These are phyloP conservation scores for Hippasteria phrygiana DNA, from an alignment of 53 echinoderm and acorn worm species.

Conservation along the genomic window DNA sequence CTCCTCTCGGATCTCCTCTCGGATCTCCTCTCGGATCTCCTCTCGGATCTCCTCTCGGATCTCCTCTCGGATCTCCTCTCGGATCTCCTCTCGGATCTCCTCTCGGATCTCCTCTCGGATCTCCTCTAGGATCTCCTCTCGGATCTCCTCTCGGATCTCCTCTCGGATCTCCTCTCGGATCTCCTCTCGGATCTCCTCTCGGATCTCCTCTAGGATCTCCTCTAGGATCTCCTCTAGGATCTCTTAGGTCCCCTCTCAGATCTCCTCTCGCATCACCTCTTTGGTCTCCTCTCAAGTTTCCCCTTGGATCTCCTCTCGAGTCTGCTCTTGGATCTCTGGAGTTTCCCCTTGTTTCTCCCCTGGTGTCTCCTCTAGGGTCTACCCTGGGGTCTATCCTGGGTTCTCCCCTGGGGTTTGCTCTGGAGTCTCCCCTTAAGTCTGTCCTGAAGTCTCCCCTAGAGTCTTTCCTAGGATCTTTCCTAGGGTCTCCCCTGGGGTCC, in stretches of 20 bases:
- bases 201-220: constrained; percentile 34
- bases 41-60: constrained; percentile 56
- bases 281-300: constrained; percentile 64
- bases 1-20: constrained; percentile 49
- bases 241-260: constrained; percentile 36
- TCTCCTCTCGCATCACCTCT: constrained; percentile 31
- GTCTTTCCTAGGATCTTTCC: constrained; percentile 27
- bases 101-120: constrained; percentile 50
- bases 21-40: constrained; percentile 37
- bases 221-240: constrained; percentile 39
- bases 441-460: constrained; percentile 17
- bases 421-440: constrained; percentile 49
- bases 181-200: constrained; percentile 45
- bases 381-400: constrained; percentile 19
- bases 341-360: constrained; percentile 48
- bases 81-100: constrained; percentile 46
- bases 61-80: constrained; percentile 59
- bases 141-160: constrained; percentile 61
- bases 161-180: constrained; percentile 53
- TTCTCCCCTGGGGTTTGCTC: constrained; percentile 21
- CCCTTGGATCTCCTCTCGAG: constrained; percentile 54
- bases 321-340: constrained; percentile 44
- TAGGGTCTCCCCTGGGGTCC: constrained; percentile 17
- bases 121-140: constrained; percentile 19
- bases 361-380: constrained; percentile 41